These are phyloP conservation scores for Pycnomerus fuliginosus DNA, from an alignment of 2,888 invertebrate genomes.

Conservation along the genomic window DNA sequence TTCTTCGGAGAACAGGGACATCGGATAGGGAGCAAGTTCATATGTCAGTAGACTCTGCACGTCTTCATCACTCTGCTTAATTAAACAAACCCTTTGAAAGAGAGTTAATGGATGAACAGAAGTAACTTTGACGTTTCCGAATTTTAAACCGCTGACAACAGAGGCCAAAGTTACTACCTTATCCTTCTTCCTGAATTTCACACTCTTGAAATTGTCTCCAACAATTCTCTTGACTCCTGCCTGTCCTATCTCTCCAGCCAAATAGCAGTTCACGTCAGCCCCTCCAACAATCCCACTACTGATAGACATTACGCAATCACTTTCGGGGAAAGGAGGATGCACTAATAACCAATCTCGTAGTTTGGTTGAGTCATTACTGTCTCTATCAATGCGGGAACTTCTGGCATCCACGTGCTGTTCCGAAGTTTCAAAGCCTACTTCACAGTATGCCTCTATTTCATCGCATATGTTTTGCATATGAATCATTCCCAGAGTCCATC, in stretches of 20 bases:
- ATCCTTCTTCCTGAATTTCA: too few species aligned
- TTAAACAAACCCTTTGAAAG: background rate
- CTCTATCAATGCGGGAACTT: background rate
- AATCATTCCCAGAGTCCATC: constrained; percentile 28
- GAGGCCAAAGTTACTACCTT: too few species aligned
- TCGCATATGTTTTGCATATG: constrained; percentile 19
- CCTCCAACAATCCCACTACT: too few species aligned
- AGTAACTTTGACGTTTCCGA: too few species aligned
- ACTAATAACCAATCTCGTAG: background rate
- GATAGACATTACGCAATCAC: background rate
- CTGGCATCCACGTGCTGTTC: constrained; percentile 30
- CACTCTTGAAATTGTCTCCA: too few species aligned
- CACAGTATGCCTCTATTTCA: constrained; percentile 30
- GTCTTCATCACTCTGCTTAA: background rate
- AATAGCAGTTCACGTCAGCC: too few species aligned
- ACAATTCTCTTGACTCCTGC: too few species aligned
- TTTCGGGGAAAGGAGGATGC: background rate
- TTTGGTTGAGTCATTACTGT: background rate
- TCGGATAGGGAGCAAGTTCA: background rate
- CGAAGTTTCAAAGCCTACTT: constrained; percentile 8
- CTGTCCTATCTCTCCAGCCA: too few species aligned
- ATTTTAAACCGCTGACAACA: too few species aligned
- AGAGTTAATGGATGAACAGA: too few species aligned
- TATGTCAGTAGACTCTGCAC: background rate
- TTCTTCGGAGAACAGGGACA: background rate